Conservation (phyloP, 2,797 vertebrate species). For the Lepilemur septentrionalis region DNA sequence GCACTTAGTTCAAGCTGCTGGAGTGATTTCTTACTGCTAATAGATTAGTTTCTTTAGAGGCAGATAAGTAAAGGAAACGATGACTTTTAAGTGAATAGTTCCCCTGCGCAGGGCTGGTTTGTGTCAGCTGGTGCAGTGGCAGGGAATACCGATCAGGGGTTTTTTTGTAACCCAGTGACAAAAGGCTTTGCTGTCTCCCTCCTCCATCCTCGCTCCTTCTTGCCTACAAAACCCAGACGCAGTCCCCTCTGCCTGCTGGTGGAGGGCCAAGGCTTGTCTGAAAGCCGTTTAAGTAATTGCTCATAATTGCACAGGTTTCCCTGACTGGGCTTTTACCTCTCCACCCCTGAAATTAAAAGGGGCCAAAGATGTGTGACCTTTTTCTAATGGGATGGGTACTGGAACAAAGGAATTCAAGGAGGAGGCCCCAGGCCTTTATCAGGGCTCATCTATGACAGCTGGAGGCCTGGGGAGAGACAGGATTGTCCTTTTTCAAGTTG, state of each 20-base stretch:
- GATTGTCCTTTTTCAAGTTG: slow-evolving; percentile 62
- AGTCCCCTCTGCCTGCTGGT: slow-evolving; percentile 63
- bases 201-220: slow-evolving; percentile 14
- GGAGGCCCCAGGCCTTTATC: slow-evolving; percentile 69
- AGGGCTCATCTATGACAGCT: slow-evolving; percentile 76
- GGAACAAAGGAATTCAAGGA: slow-evolving; percentile 78
- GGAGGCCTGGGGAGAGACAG: slow-evolving; percentile 35
- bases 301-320: slow-evolving; percentile 80
- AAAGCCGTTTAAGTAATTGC: slow-evolving; percentile 81
- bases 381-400: slow-evolving; percentile 77
- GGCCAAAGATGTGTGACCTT: slow-evolving; percentile 80
- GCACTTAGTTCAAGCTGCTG: slow-evolving; percentile 76
- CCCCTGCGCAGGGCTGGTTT: slow-evolving; percentile 67
- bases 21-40: slow-evolving; percentile 72
- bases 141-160: slow-evolving; percentile 62
- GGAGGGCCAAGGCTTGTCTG: slow-evolving; percentile 74
- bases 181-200: slow-evolving; percentile 58
- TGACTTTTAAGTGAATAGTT: slow-evolving; percentile 77
- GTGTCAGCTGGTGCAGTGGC: slow-evolving; percentile 76
- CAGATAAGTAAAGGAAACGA: slow-evolving; percentile 78
- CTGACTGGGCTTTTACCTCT: slow-evolving; percentile 76
- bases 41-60: slow-evolving; percentile 81
- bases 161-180: slow-evolving; percentile 60
- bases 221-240: slow-evolving; percentile 66
- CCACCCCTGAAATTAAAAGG: slow-evolving; percentile 81